phyloP scores from a whole-genome alignment of 1,140 invertebrate genomes.

The Drosophila nigromelanica region DNA sequence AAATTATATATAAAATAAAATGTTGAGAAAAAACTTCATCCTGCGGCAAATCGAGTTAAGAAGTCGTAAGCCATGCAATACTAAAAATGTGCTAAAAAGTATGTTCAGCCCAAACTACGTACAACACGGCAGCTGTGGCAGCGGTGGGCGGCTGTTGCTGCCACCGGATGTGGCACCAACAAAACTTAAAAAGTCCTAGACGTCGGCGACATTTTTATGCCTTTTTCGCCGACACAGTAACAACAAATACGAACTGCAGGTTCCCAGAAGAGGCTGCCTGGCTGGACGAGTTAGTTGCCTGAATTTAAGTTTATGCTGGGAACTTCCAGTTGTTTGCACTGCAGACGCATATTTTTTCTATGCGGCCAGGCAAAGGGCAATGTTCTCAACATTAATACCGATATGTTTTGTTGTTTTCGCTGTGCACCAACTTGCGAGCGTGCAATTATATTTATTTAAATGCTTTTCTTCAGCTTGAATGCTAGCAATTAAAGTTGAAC shows the following conservation, averaged over 20 bases:
- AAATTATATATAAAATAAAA: conserved; percentile 14
- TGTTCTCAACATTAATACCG: conserved; percentile 7
- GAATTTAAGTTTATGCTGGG: conserved; percentile 42
- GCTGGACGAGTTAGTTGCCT: conserved; percentile 1
- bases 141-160: background rate
- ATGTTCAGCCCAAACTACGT: conserved; percentile 28
- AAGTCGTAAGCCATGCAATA: conserved; percentile 71
- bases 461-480: background rate
- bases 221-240: conserved; percentile 25
- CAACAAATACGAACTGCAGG: conserved; percentile 19
- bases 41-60: conserved; percentile 73
- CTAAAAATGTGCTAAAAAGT: conserved; percentile 74
- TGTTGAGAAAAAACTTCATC: conserved; percentile 59
- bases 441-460: conserved; percentile 26
- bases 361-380: conserved; percentile 3
- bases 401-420: background rate
- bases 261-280: conserved; percentile 24
- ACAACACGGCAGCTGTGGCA: conserved; percentile 7
- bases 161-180: conserved; percentile 35
- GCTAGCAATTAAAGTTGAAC: conserved; percentile 8
- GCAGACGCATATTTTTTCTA: conserved; percentile 43
- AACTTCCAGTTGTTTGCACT: conserved; percentile 62
- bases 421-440: conserved; percentile 5
- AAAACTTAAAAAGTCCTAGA: conserved; percentile 70
- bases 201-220: conserved; percentile 54